Percentiles rank a stretch among this genome's conserved stretches.
phyloP scores from a whole-genome alignment of 2,888 invertebrate species.

The Flabesymbios commensalis region DNA sequence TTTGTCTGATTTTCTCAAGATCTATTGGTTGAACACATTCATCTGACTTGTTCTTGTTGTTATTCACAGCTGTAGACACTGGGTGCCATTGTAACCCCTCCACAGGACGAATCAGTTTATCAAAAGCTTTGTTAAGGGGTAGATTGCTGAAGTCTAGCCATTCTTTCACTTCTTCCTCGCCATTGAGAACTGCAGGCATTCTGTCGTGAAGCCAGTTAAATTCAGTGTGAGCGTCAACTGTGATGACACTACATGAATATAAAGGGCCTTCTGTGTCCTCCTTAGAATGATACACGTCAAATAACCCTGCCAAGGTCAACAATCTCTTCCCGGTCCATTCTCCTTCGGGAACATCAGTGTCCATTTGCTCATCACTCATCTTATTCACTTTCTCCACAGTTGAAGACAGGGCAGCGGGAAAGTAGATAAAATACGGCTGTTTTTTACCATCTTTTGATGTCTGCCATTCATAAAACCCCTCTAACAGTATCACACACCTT shows the following conservation, averaged over 20 bases:
- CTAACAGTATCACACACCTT: conserved; percentile 77
- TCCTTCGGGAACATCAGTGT: neutral
- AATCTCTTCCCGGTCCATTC: conserved; percentile 59
- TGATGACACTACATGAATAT: conserved; percentile 71
- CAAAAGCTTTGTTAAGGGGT: conserved; percentile 47
- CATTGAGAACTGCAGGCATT: conserved; percentile 69
- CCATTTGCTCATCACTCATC: conserved; percentile 63
- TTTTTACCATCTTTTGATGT: conserved; percentile 60
- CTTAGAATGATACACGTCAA: conserved; percentile 69
- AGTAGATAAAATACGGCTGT: conserved; percentile 77
- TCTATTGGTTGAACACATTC: conserved; percentile 60
- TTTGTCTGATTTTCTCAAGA: conserved; percentile 33
- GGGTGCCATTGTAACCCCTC: conserved; percentile 70
- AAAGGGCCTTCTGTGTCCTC: conserved; percentile 44
- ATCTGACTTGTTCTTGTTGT: conserved; percentile 70
- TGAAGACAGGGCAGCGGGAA: conserved; percentile 64
- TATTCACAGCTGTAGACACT: conserved; percentile 75
- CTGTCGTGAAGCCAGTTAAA: conserved; percentile 29
- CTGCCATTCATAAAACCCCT: conserved; percentile 69
- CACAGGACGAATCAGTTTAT: conserved; percentile 53
- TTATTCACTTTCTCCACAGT: neutral
- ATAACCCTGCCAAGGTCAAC: conserved; percentile 78
- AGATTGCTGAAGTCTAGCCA: conserved; percentile 55
- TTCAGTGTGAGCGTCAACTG: conserved; percentile 66
- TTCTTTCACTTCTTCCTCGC: conserved; percentile 66